These are phyloP conservation scores for Panagrolaimus sp. DNA, from an alignment of 1,140 invertebrate species.

Conservation along the genomic window DNA sequence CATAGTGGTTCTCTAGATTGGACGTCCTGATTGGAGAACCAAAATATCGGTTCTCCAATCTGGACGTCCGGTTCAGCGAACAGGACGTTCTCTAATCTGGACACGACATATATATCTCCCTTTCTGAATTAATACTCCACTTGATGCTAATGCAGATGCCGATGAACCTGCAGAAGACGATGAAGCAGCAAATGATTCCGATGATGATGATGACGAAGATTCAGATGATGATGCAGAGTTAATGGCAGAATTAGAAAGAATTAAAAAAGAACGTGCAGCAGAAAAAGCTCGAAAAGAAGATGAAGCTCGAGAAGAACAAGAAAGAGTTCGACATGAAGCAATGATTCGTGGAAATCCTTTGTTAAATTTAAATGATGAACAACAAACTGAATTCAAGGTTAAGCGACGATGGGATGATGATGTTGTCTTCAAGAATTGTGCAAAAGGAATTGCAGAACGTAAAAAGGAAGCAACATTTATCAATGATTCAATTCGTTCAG, in stretches of 20 bases:
- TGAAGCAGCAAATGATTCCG: conserved; percentile 58
- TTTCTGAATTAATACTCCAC: too few relatives aligned
- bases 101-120: too few relatives aligned
- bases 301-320: conserved; percentile 59
- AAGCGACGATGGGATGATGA: conserved; percentile 96
- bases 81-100: too few relatives aligned
- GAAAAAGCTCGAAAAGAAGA: conserved; percentile 72
- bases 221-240: conserved; percentile 90
- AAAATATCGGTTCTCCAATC: too few relatives aligned
- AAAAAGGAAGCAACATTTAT: conserved; percentile 80
- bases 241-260: conserved; percentile 85
- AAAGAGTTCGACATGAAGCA: conserved; percentile 93
- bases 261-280: conserved; percentile 85
- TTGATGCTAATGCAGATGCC: too few relatives aligned
- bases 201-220: conserved; percentile 59
- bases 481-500: conserved; percentile 92
- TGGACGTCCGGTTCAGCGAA: too few relatives aligned
- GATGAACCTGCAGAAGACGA: conserved; percentile 67
- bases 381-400: conserved; percentile 79
- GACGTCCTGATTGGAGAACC: too few relatives aligned
- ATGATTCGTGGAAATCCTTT: conserved; percentile 95
- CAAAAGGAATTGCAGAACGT: conserved; percentile 83
- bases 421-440: conserved; percentile 99
- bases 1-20: too few relatives aligned
- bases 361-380: conserved; percentile 70